phyloP scores from a whole-genome alignment of 2,888 invertebrate genomes.

The Hesperia comma region DNA sequence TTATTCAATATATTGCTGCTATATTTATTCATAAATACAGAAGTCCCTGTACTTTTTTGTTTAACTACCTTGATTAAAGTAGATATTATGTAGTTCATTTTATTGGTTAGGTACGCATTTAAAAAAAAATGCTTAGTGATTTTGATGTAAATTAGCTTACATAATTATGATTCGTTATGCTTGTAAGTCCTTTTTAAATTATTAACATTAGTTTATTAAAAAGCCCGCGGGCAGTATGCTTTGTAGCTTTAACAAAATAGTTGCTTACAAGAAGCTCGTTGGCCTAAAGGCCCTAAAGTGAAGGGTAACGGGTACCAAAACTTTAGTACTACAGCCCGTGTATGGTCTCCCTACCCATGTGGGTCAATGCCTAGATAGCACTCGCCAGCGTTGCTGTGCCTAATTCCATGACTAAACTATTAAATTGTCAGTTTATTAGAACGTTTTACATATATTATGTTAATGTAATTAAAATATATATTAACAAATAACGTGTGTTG shows the following conservation, averaged over 20 bases:
- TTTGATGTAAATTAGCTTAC: no score
- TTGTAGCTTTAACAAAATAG: neutral
- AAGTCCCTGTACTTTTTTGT: no score
- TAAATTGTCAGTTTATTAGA: neutral
- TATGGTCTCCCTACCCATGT: constrained; percentile 23
- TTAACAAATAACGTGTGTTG: neutral
- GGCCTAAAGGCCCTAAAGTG: constrained; percentile 17
- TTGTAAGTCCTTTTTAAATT: no score
- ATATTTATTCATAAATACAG: no score
- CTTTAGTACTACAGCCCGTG: constrained; percentile 9
- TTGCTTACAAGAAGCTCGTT: neutral
- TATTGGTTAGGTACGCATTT: no score
- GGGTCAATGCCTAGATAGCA: constrained; percentile 29
- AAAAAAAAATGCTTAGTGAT: no score
- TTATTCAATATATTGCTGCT: no score
- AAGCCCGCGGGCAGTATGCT: neutral
- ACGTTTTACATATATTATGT: neutral
- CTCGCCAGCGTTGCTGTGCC: neutral
- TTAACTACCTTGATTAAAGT: no score
- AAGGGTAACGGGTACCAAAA: constrained; percentile 31
- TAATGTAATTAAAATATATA: neutral
- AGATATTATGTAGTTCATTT: no score
- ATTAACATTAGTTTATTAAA: no score
- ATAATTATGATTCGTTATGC: no score
- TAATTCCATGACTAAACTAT: neutral